Evolutionary conservation across 2,888 invertebrate genomes (phyloP), one percentile per base, ranked within the genome.

Genomic region (Netelia fuscicornis): DNA sequence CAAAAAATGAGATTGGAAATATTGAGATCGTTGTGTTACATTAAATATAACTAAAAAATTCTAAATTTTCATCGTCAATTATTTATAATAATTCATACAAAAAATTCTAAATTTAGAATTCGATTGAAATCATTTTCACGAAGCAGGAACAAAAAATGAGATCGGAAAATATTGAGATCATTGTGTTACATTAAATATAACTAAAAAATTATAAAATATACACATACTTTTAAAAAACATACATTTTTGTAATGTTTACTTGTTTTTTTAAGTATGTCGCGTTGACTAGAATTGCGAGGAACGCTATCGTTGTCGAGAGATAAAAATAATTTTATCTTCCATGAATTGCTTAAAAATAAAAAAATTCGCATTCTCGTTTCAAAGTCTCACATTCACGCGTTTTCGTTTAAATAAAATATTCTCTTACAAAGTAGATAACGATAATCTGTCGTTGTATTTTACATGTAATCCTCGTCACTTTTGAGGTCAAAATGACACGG

Each of bases 341-440:
- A 79, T 60, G 30, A 71, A 71, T 77, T 83, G 76, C 82, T 71
- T 37, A 77, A 13, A 20, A 20, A 60, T 60, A 17, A 17, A 65
- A 81, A 70, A 58, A 64, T 70, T 62, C 54, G 17, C 76, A 79
- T 71, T 71, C 67, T 68, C 60, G 37, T 60, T 78, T 23, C 52
- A 75, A 65, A 60, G 68, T 77, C 48, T 17, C 56, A 13, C 58
- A 62, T 74, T 81, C 54, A 52, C 67, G 78, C 56, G 30, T 56
- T 77, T 68, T 60, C 58, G n/a, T 75, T 78, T 42, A 86, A 89
- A 92, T 91, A 92, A 89, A 91, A 89, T 90, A 89, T 89, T 90
- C 86, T 90, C 93, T 93, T 93, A 92, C 84, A 93, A 92, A 93
- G 91, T 93, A 93, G 91, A 90, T 93, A 93, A 93, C 93, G 92